Base-by-base conservation (phyloP, 1,140 invertebrate species). In the Brachionus manjavacas region DNA sequence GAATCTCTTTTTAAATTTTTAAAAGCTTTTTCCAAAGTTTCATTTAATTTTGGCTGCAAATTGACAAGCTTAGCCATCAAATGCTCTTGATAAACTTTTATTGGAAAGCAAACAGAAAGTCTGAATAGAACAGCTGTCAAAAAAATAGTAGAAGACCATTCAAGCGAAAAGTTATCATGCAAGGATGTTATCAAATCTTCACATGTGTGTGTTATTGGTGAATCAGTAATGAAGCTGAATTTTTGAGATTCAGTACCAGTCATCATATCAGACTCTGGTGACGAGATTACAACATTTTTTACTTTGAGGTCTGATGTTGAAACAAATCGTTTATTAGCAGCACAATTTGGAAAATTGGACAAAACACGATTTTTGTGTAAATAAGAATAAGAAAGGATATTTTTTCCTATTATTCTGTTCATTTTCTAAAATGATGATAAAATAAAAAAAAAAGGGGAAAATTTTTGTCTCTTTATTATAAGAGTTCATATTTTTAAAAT, bases 11-110 rank as follows among this genome's bases (percentile, higher is more conserved):
- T 81, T 46, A 81, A 64, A 20, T 81, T 81, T 60, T 68, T 60
- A 6, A 64, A 81, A 28, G 3, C 35, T 9, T 68, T 81, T 25
- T 81, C 79, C 20, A 81, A 20, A 20, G 12, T 52, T 43, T 81
- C 79, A 55, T 25, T 81, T 66, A 81, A 64, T 39, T 64, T 46
- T 0, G 79, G 79, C 14, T 64, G 49, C 43, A 81, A 60, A 64
- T 81, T 81, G 12, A 43, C 52, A 25, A 81, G 25, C 41, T 68
- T 60, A 14, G 79, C 16, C 52, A 68, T 81, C 25, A 81, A 64
- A 60, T 81, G 31, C n/a, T 81, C 79, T 68, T 81, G 79, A 20
- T 81, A 81, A 31, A 81, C 52, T 16, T 81, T 81, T 25, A 81
- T 81, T 14, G 79, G 79, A 68, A 81, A 81, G n/a, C 79, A 81